Base-by-base conservation (phyloP, 2,113 vertebrate species). In the Leuciscus idus region DNA sequence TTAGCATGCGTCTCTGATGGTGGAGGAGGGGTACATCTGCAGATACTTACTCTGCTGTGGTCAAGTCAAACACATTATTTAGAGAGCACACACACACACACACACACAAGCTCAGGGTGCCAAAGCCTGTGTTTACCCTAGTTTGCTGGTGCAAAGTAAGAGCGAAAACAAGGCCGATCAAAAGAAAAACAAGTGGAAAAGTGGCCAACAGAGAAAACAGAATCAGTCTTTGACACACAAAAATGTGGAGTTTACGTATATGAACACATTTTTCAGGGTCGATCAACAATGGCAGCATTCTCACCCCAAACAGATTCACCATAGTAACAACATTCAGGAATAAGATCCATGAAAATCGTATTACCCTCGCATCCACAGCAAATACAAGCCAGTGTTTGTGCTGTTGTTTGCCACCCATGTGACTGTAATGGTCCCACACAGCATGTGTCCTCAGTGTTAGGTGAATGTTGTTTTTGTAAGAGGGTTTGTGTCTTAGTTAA, bases 321-420 rank as follows among this genome's bases (percentile, higher is more conserved):
- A 66, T 66, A 36, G 80, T 78, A 85, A 85, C 88, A 72, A 39
- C 39, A 75, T 85, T 50, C 82, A 66, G 64, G 86, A 84, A 85
- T 88, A 85, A 89, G 80, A 86, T 88, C 89, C 81, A 91, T 90
- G 68, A 83, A 85, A 88, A 89, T 85, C 61, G n/a, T 77, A 89
- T 87, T 74, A 87, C 57, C 62, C 62, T 78, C n/a, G 13, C 72
- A 62, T 89, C 61, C 19, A 19, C 64, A 17, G 57, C 70, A 85
- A 83, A 74, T 11, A 83, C 66, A 83, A 83, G 61, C 11, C 39
- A 81, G 57, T 30, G 76, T 80, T 62, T 52, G 48, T 75, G 66
- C 68, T 30, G 26, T 13, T 77, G 50, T 74, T 68, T 59, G 30
- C 15, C 68, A 77, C 75, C 80, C 81, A 83, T 62, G 87, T 85